Evolutionary conservation across 1,140 invertebrate species (phyloP), one percentile per base, ranked within the genome.

Genomic region (Drosophila kanapiae): DNA sequence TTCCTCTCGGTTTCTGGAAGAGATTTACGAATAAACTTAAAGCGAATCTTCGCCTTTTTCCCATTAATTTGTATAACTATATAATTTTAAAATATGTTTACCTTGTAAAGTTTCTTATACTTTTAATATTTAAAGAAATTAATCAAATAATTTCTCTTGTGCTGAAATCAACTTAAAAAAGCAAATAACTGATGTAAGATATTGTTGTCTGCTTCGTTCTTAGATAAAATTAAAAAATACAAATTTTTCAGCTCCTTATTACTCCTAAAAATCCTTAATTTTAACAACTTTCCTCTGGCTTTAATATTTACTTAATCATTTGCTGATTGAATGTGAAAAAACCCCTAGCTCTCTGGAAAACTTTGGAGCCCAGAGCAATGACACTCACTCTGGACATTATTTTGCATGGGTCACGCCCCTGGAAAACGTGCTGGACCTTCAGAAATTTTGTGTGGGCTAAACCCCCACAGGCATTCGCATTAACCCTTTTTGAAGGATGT

Each of bases 381-480:
- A 59, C 45, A 68, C 68, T 79, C 60, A 74, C 82, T 69, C 47
- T 74, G 74, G 68, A 77, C 78, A 38, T 37, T 37, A 72, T 62
- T 86, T 70, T 53, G 70, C 79, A 86, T 80, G 67, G 56, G 60
- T 79, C 70, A 72, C 60, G 82, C 79, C 82, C 78, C 63, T 51
- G 43, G 67, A 56, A 37, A 70, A 80, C 83, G 84, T 87, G 84
- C 78, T 72, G 59, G 77, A 84, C 62, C 82, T 75, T 54, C 59
- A 58, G 74, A 71, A 51, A 81, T 82, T 74, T 60, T 29, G 59
- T 77, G 62, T 43, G n/a, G 29, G 14, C 31, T 43, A 56, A 57
- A 33, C 33, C 27, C 23, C 38, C 48, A 35, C 18, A 48, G 47
- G 38, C 62, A 56, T 64, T 54, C 43, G 48, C 42, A 45, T 77